Evolutionary conservation across 2,113 vertebrate genomes (phyloP), one percentile per base, ranked within the genome.

Genomic region (Lycaon pictus): DNA sequence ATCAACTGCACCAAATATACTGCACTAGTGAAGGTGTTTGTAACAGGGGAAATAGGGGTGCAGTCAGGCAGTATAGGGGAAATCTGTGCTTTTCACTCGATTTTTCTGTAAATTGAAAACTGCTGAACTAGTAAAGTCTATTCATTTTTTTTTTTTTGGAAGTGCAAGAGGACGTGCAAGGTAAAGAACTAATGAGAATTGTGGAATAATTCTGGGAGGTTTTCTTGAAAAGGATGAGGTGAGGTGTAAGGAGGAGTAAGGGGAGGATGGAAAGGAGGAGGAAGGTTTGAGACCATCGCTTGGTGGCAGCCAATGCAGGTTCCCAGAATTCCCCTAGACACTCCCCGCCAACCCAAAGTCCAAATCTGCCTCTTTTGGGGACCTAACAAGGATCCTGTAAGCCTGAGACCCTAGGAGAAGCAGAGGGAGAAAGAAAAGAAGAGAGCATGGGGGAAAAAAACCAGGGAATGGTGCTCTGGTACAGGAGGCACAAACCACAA

Each of bases 401-500:
- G 27, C 25, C 53, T 48, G 81, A 58, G 69, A 67, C 32, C 74
- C 62, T 48, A 15, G n/a, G 27, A 60, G 43, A 29, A 12, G 62
- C 63, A 12, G 48, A 65, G n/a, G 55, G 48, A 65, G 43, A 37
- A 20, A 55, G 67, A 35, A 27, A n/a, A 56, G 9, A 15, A n/a
- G 62, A 3, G 43, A 74, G 22, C 0, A 0, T 7, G 9, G 29
- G 43, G 86, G 76, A 51, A 17, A n/a, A 15, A n/a, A 15, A 62
- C 13, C 53, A 58, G 76, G 37, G 51, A 88, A n/a, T 1, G 3
- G 63, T 62, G 15, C 51, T 23, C 62, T 10, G 71, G 60, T 43
- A n/a, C 67, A 19, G n/a, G 80, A 88, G 76, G 92, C 67, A 23
- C 97, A 94, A 82, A 88, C 69, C 97, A 35, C 96, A 74, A 87